A percentile compares a stretch with the other conserved stretches of the same genome.
phyloP scores from a whole-genome alignment of 2,888 invertebrate species.

The Anthophora plumipes region DNA sequence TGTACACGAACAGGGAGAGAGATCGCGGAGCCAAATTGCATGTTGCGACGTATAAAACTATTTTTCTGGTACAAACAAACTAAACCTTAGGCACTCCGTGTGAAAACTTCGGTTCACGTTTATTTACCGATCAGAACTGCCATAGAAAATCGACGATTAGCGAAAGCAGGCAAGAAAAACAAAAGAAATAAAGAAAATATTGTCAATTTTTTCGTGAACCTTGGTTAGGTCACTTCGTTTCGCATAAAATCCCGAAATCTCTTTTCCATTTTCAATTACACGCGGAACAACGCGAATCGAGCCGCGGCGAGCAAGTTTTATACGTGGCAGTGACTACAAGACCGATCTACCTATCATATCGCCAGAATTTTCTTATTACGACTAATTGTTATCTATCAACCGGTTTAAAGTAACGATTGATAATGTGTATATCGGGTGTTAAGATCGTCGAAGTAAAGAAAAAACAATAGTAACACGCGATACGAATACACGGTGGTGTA shows the following conservation, averaged over 20 bases:
- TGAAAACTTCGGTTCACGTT: conserved; percentile 31
- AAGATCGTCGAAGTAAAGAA: conserved; percentile 54
- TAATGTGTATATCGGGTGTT: conserved; percentile 68
- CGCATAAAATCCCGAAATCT: background rate
- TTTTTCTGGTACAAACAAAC: conserved; percentile 43
- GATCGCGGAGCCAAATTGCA: conserved; percentile 65
- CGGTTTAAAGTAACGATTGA: conserved; percentile 68
- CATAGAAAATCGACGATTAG: conserved; percentile 26
- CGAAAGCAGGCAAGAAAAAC: no score
- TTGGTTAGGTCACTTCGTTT: conserved; percentile 21
- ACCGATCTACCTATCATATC: conserved; percentile 72
- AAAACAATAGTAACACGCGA: conserved; percentile 52
- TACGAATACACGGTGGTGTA: conserved; percentile 45
- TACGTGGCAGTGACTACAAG: conserved; percentile 65
- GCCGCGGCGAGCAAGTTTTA: conserved; percentile 51
- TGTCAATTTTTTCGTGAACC: conserved; percentile 12
- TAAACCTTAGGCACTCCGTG: conserved; percentile 14
- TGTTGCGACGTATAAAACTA: conserved; percentile 71
- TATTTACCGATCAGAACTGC: conserved; percentile 36
- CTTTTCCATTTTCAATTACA: background rate
- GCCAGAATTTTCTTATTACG: conserved; percentile 73
- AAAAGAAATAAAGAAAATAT: no score
- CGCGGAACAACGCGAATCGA: background rate
- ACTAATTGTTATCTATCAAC: conserved; percentile 72
- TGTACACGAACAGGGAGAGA: conserved; percentile 49